Percentiles rank a stretch among this genome's conserved stretches.
Conservation (phyloP, 2,797 vertebrate species). For the Microctenopoma lineatum region DNA sequence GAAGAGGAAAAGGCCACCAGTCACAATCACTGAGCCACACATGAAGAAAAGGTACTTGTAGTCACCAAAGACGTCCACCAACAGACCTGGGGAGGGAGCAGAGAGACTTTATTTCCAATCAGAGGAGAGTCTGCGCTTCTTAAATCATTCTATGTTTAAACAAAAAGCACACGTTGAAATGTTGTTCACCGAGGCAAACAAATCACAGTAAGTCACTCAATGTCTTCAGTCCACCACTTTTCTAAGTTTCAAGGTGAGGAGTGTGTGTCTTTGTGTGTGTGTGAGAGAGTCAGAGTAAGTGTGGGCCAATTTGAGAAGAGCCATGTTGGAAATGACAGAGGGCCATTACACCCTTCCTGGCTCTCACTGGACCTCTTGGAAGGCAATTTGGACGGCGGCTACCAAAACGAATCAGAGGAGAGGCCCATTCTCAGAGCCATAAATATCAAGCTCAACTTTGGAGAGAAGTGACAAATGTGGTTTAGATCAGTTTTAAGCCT, state of each 20-base stretch:
- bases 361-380: slow-evolving; percentile 50
- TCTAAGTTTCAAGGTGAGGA: slow-evolving; percentile 38
- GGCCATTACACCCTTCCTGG: slow-evolving; percentile 62
- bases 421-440: slow-evolving; percentile 65
- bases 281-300: slow-evolving; percentile 23
- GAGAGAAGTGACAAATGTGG: slow-evolving; percentile 75
- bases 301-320: slow-evolving; percentile 53
- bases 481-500: slow-evolving; percentile 72
- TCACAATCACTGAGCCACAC: slow-evolving; percentile 83
- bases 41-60: slow-evolving; percentile 88
- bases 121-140: not conserved
- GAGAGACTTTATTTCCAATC: slow-evolving; percentile 11
- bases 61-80: slow-evolving; percentile 82
- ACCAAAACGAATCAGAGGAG: slow-evolving; percentile 75
- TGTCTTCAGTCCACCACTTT: slow-evolving; percentile 12
- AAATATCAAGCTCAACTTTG: slow-evolving; percentile 67
- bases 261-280: slow-evolving; percentile 14
- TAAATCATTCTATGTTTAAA: not conserved
- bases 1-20: slow-evolving; percentile 85
- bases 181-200: not conserved
- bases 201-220: slow-evolving; percentile 9
- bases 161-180: slow-evolving; percentile 5
- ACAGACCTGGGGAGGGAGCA: slow-evolving; percentile 68
- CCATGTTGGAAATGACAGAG: slow-evolving; percentile 67
- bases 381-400: slow-evolving; percentile 74